Evolutionary conservation across 2,888 invertebrate genomes (phyloP).

Genomic region (Drosophila antonietae): DNA sequence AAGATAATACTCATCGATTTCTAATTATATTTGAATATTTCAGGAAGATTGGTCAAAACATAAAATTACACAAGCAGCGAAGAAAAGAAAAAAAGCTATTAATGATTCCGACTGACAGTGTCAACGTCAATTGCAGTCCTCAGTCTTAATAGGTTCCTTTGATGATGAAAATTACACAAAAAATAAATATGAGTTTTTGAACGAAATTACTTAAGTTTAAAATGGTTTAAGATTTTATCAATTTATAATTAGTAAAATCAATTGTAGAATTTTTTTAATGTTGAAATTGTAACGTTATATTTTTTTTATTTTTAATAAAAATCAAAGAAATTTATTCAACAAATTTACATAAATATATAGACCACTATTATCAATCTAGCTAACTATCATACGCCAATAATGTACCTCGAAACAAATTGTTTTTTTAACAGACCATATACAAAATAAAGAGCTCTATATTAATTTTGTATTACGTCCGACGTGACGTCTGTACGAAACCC

Average conservation of each 20-base stretch:
- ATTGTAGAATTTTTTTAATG: constrained; percentile 80
- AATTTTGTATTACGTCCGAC: neutral
- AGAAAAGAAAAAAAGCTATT: constrained; percentile 95
- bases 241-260: constrained; percentile 73
- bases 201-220: constrained; percentile 73
- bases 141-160: constrained; percentile 54
- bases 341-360: constrained; percentile 25
- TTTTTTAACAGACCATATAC: neutral
- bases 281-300: constrained; percentile 82
- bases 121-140: constrained; percentile 55
- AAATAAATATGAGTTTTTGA: constrained; percentile 73
- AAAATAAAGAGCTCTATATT: neutral
- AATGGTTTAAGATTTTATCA: constrained; percentile 53
- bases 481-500: neutral
- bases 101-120: constrained; percentile 95
- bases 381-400: neutral
- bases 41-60: constrained; percentile 96
- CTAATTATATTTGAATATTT: constrained; percentile 66
- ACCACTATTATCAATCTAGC: neutral
- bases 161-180: constrained; percentile 63
- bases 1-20: neutral
- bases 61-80: constrained; percentile 91
- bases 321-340: constrained; percentile 70
- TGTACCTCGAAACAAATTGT: neutral
- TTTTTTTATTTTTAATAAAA: constrained; percentile 83